Conservation (phyloP, 2,113 vertebrate species). For the Calidris pugnax region DNA sequence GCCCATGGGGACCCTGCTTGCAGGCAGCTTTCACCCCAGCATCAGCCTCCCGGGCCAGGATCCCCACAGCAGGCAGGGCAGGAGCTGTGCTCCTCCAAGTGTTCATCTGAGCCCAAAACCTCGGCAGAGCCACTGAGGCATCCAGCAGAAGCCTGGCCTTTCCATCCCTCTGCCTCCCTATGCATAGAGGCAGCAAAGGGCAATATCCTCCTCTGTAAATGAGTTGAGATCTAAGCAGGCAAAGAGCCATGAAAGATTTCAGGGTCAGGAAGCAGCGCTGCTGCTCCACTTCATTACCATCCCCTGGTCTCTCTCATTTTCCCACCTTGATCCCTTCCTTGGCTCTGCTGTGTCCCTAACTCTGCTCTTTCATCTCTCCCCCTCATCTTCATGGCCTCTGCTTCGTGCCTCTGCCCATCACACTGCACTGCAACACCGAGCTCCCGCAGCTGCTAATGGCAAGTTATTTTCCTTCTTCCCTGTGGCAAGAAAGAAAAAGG, state of each 20-base stretch:
- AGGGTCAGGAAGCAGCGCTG: neutral
- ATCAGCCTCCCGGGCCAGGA: neutral
- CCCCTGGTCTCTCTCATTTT: neutral
- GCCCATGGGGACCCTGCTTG: fast-evolving
- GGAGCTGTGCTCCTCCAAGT: neutral
- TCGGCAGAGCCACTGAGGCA: neutral
- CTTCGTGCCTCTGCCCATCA: neutral
- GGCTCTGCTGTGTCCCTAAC: neutral
- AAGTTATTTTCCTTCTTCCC: neutral
- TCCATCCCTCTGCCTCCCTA: fast-evolving
- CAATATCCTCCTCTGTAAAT: neutral
- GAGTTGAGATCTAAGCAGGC: neutral
- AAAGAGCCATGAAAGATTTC: neutral
- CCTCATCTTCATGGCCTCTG: neutral
- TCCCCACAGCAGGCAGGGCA: neutral
- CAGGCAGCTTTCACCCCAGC: neutral
- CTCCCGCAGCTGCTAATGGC: neutral
- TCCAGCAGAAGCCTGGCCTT: neutral
- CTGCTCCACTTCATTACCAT: neutral
- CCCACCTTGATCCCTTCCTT: neutral
- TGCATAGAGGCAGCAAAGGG: fast-evolving
- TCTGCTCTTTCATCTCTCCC: neutral
- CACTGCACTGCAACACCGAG: fast-evolving
- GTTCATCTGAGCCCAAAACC: neutral
- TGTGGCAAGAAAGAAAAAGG: neutral